Evolutionary conservation across 2,888 invertebrate genomes (phyloP).

Genomic region (Euzophera pinguis): DNA sequence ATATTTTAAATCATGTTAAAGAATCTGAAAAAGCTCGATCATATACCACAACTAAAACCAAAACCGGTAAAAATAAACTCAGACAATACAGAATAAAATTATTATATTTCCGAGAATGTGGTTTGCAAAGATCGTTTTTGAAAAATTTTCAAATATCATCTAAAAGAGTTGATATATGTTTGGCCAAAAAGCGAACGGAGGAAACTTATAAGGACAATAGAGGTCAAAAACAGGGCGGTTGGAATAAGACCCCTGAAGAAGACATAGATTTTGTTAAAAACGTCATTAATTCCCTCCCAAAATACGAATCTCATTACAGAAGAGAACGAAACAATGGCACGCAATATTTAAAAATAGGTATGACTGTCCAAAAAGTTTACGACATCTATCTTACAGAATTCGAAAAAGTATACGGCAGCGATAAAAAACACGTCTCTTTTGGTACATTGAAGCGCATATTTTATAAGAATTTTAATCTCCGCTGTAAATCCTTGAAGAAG

Average conservation of each 20-base stretch:
- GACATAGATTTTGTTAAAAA: constrained; percentile 15
- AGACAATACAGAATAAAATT: too few relatives aligned
- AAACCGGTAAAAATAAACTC: too few relatives aligned
- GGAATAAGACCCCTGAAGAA: constrained; percentile 14
- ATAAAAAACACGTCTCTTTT: constrained; percentile 13
- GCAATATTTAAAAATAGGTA: constrained; percentile 20
- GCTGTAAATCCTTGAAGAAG: constrained; percentile 13
- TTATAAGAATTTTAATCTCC: constrained; percentile 13
- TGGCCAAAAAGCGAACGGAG: constrained; percentile 13
- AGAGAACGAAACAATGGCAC: constrained; percentile 12
- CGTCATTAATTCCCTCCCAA: constrained; percentile 9
- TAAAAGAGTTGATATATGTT: constrained; percentile 14
- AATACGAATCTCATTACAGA: constrained; percentile 16
- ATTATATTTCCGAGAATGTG: not conserved
- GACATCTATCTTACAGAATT: too few relatives aligned
- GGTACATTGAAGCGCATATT: constrained; percentile 12
- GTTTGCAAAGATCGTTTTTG: constrained; percentile 17
- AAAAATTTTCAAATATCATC: constrained; percentile 19
- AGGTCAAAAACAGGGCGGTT: constrained; percentile 11
- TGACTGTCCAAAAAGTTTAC: constrained; percentile 21
- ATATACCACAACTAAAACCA: too few relatives aligned
- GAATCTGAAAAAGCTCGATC: too few relatives aligned
- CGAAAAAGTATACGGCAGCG: too few relatives aligned
- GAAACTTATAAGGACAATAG: constrained; percentile 11
- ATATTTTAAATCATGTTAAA: too few relatives aligned